A percentile compares a stretch with the other conserved stretches of the same genome.
Evolutionary conservation across 2,113 vertebrate species (phyloP).

Genomic region (Anseranas semipalmata): DNA sequence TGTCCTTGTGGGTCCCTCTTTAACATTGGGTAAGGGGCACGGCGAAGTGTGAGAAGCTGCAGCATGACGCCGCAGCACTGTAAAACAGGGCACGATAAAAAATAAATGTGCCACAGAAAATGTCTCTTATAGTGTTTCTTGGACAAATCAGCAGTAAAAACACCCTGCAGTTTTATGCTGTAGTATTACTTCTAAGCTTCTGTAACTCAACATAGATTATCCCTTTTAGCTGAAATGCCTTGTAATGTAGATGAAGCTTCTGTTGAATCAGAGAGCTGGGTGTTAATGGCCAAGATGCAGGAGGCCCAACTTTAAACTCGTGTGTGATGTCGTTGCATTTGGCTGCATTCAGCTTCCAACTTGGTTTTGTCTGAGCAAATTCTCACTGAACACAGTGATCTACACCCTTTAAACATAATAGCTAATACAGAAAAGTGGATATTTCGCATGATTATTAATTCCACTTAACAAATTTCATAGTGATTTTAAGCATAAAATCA

Average conservation of each 20-base stretch:
- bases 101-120: background rate
- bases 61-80: accelerated
- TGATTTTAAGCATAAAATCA: background rate
- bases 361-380: background rate
- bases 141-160: background rate
- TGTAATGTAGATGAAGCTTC: background rate
- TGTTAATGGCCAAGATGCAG: background rate
- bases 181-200: background rate
- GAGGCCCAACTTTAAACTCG: background rate
- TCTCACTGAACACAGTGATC: background rate
- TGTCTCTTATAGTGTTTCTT: background rate
- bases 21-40: background rate
- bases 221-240: background rate
- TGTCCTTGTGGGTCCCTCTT: background rate
- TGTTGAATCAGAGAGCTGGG: background rate
- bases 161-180: background rate
- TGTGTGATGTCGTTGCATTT: background rate
- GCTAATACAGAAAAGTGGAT: background rate
- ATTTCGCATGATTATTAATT: background rate
- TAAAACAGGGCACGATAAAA: background rate
- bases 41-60: background rate
- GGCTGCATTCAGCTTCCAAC: background rate
- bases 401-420: background rate
- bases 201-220: background rate
- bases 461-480: background rate